Evolutionary conservation across 1,140 invertebrate species (phyloP), one percentile per base, ranked within the genome.

Genomic region (Drosophila guanche): DNA sequence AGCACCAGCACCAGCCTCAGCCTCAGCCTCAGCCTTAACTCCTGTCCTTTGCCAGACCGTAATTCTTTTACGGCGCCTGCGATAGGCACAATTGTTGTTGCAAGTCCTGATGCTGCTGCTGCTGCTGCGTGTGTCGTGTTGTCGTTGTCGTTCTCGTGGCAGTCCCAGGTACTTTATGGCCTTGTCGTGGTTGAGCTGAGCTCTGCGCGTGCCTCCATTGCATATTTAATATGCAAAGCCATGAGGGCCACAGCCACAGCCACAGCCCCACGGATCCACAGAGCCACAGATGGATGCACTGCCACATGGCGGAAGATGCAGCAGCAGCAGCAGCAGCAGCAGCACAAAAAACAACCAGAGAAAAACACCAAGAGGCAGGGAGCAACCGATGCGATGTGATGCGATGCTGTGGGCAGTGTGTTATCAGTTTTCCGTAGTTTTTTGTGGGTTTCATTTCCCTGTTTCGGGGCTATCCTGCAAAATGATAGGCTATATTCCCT

Each of bases 141-240:
- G 71, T 47, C 46, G 16, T 8, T 56, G 50, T 8, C 41, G 22
- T 43, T 70, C 57, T 14, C 74, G 68, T 50, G 73, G 60, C 72
- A 70, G 63, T 72, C 52, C 67, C 83, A 88, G 83, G 78, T 88
- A 80, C 83, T 88, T 88, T 88, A 88, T 88, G 71, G 75, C 68
- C 83, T 83, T 83, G 83, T 77, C 73, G 78, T 75, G 78, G 78
- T 68, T 67, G 78, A 76, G 50, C 56, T 61, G 65, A 60, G 56
- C 43, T 51, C 67, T 47, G 61, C 78, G 78, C 79, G 78, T 88
- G 83, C 79, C 79, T 74, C 65, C 77, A 57, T 68, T 88, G 75
- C 83, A 79, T 88, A 88, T 88, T 88, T 88, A 88, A 88, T 88
- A 88, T 88, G 83, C 83, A 88, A 83, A 88, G 75, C 83, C 83